A percentile compares a stretch with the other conserved stretches of the same genome.
phyloP scores from a whole-genome alignment of 2,888 invertebrate species.

The Drosophila silvestris region DNA sequence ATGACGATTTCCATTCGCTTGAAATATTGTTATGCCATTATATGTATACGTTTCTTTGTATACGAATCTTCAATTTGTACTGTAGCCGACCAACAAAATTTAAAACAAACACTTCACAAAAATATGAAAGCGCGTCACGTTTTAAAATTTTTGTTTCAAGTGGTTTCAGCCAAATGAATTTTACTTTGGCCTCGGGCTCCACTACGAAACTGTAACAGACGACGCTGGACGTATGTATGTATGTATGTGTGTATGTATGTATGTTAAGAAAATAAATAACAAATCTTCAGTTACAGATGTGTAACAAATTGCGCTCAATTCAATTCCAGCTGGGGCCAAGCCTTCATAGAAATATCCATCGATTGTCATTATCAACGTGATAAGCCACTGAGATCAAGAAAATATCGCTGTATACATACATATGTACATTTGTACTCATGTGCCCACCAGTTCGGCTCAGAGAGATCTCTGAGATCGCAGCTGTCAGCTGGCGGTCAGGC shows the following conservation, averaged over 20 bases:
- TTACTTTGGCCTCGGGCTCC: constrained; percentile 18
- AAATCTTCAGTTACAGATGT: constrained; percentile 54
- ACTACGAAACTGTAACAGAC: constrained; percentile 47
- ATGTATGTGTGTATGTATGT: background rate
- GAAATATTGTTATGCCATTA: constrained; percentile 35
- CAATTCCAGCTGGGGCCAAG: constrained; percentile 57
- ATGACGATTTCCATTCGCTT: constrained; percentile 46
- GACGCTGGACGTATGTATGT: constrained; percentile 33
- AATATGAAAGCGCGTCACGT: constrained; percentile 68
- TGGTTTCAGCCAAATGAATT: constrained; percentile 47
- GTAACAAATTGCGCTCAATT: constrained; percentile 69
- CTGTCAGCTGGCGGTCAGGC: constrained; percentile 70
- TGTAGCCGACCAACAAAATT: constrained; percentile 50
- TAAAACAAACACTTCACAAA: constrained; percentile 68
- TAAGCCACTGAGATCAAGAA: constrained; percentile 51
- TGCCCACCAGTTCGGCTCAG: constrained; percentile 22
- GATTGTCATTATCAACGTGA: constrained; percentile 70
- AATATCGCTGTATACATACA: background rate
- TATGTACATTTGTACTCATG: background rate
- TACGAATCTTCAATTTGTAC: constrained; percentile 49
- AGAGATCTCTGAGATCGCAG: constrained; percentile 49
- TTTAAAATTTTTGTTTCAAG: constrained; percentile 51
- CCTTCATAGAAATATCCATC: constrained; percentile 40
- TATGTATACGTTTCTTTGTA: constrained; percentile 6
- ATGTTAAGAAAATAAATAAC: constrained; percentile 64